These are phyloP conservation scores for Pygmarrhopalites habei DNA, from an alignment of 1,140 invertebrate genomes.

Conservation along the genomic window DNA sequence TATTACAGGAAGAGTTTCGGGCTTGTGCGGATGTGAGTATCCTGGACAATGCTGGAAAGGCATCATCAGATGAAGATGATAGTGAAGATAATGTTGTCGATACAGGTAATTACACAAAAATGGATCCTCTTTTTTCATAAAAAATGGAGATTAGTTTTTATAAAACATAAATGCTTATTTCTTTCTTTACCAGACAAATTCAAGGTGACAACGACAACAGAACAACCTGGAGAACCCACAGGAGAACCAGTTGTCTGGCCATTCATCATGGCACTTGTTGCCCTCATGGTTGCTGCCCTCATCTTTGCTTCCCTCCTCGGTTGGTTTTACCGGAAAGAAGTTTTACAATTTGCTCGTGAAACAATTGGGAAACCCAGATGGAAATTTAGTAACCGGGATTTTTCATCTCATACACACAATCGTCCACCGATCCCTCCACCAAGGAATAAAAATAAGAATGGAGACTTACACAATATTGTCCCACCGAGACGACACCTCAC, in stretches of 20 bases:
- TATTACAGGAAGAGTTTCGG: slow-evolving; percentile 79
- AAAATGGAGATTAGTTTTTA: slow-evolving; percentile 1
- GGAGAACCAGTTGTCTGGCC: slow-evolving; percentile 29
- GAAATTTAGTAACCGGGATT: slow-evolving; percentile 15
- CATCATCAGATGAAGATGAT: slow-evolving; percentile 37
- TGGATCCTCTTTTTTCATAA: background rate
- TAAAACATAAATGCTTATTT: background rate
- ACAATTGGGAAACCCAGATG: slow-evolving; percentile 21
- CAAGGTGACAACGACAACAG: slow-evolving; percentile 22
- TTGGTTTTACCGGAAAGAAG: slow-evolving; percentile 39
- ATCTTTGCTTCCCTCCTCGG: slow-evolving; percentile 31
- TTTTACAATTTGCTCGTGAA: slow-evolving; percentile 28
- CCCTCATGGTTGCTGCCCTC: slow-evolving; percentile 30
- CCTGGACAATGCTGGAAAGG: slow-evolving; percentile 45
- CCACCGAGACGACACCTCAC: slow-evolving; percentile 25
- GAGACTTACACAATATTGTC: slow-evolving; percentile 13
- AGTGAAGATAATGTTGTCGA: slow-evolving; percentile 33
- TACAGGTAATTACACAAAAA: slow-evolving; percentile 24
- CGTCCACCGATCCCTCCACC: slow-evolving; percentile 36
- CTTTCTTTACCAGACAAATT: slow-evolving; percentile 28
- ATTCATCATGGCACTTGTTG: slow-evolving; percentile 34
- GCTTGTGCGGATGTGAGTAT: slow-evolving; percentile 76
- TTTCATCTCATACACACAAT: background rate
- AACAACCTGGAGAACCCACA: background rate
- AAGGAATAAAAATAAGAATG: slow-evolving; percentile 33